These are phyloP conservation scores for Pomacea maculata DNA, from an alignment of 1,140 invertebrate genomes.

Conservation along the genomic window DNA sequence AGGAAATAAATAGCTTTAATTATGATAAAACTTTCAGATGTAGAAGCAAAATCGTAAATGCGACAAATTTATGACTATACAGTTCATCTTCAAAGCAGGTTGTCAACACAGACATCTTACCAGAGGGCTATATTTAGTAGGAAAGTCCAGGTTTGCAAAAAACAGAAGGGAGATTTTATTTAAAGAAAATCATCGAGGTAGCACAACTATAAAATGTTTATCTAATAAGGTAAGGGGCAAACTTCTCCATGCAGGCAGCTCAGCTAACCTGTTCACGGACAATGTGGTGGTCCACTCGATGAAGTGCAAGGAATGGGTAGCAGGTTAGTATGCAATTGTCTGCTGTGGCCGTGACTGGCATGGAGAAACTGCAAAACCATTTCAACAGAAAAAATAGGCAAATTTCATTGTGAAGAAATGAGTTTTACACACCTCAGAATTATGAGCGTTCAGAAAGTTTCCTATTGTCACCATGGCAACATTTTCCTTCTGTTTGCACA, in stretches of 20 bases:
- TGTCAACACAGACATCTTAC: too few species aligned
- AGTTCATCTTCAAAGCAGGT: too few species aligned
- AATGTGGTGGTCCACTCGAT: conserved; percentile 63
- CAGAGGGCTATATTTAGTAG: too few species aligned
- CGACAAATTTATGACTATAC: too few species aligned
- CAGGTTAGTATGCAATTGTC: conserved; percentile 65
- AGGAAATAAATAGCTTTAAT: too few species aligned
- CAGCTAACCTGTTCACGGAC: conserved; percentile 62
- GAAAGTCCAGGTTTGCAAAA: too few species aligned
- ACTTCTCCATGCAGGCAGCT: background rate
- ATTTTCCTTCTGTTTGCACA: too few species aligned
- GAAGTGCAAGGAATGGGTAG: conserved; percentile 62
- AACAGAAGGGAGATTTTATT: background rate
- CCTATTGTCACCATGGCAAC: too few species aligned
- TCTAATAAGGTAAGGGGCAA: background rate
- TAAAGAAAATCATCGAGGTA: background rate
- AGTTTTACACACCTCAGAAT: background rate
- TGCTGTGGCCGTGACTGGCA: conserved; percentile 60
- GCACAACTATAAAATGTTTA: background rate
- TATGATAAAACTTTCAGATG: too few species aligned
- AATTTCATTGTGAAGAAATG: background rate
- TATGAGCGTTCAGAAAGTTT: background rate
- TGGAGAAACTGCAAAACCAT: conserved; percentile 45
- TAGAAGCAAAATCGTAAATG: too few species aligned
- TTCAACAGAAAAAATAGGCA: background rate